Base-by-base conservation (phyloP, 2,797 vertebrate species). In the Mico argentatus region DNA sequence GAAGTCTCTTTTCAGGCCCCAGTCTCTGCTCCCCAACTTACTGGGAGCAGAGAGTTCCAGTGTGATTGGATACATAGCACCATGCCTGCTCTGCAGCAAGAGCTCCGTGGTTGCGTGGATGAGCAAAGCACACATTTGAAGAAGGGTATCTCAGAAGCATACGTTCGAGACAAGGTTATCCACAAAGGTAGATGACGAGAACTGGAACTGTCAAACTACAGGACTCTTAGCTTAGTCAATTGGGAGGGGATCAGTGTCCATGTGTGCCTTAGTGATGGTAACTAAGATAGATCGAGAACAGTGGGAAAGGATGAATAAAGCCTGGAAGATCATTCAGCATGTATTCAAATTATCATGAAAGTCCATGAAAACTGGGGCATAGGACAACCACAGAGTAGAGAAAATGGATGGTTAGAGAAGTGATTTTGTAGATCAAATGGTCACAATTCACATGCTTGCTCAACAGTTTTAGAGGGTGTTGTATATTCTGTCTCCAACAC, bases 71-170 rank as follows among this genome's bases (percentile, higher is more conserved):
- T 11, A 20, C 26, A 30, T 4, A 12, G 3, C 67, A 2, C 14
- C 0, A 5, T 22, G 36, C 48, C 20, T 76, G 7, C 33, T 39
- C 8, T 48, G 0, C 0, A 1, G 7, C 50, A 14, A 26, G 17
- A 4, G 0, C 82, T 76, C 3, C 0, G 17, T 77, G 50, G 26
- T 36, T 36, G 19, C 41, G 12, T 33, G 8, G 19, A 50, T 17
- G 33, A 0, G 2, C 2, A 44, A 95, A 70, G 46, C 70, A 30
- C 15, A 13, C 2, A 2, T 75, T 84, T 73, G 50, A 55, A 90
- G 76, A 73, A 84, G 30, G 48, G 4, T 20, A 5, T n/a, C 55
- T 87, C 48, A 24, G 19, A 88, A 24, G 22, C 12, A 2, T 75
- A 11, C 8, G 0, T 57, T 72, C n/a, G 20, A 91, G 30, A 77